Conservation (phyloP, 2,888 invertebrate genomes). For the Noctua janthe region DNA sequence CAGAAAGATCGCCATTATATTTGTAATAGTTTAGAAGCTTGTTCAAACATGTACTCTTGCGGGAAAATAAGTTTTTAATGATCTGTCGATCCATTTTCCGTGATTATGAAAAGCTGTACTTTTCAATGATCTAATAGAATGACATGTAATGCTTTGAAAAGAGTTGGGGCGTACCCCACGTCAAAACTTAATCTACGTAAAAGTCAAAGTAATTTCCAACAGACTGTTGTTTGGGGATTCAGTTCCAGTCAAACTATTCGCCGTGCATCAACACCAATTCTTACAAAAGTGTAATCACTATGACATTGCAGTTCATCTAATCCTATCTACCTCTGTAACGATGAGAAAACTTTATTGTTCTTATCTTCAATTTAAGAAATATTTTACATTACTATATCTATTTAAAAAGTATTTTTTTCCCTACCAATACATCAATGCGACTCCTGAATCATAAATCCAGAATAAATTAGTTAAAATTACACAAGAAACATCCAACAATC, state of each 20-base stretch:
- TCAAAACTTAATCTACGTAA: not conserved
- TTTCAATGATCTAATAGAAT: not conserved
- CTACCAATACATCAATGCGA: not conserved
- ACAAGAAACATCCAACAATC: not conserved
- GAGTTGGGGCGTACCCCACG: not conserved
- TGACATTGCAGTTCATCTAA: not conserved
- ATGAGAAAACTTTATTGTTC: not conserved
- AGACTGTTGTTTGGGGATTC: too few species aligned
- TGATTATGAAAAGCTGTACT: not conserved
- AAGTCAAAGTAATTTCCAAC: not conserved
- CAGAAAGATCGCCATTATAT: conserved; percentile 64
- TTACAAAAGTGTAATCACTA: not conserved
- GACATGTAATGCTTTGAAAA: not conserved
- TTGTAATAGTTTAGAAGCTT: conserved; percentile 50
- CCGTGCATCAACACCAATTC: not conserved
- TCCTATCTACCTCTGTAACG: not conserved
- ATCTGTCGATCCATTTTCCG: conserved; percentile 19
- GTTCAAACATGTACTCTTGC: conserved; percentile 54
- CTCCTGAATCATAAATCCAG: not conserved
- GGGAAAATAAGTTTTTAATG: conserved; percentile 45
- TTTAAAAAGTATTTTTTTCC: not conserved
- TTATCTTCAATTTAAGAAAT: not conserved
- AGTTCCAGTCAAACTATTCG: not conserved
- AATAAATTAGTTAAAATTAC: not conserved
- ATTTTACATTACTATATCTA: not conserved